Evolutionary conservation across 2,888 invertebrate species (phyloP), one percentile per base, ranked within the genome.

Genomic region (Campoplex nolae): DNA sequence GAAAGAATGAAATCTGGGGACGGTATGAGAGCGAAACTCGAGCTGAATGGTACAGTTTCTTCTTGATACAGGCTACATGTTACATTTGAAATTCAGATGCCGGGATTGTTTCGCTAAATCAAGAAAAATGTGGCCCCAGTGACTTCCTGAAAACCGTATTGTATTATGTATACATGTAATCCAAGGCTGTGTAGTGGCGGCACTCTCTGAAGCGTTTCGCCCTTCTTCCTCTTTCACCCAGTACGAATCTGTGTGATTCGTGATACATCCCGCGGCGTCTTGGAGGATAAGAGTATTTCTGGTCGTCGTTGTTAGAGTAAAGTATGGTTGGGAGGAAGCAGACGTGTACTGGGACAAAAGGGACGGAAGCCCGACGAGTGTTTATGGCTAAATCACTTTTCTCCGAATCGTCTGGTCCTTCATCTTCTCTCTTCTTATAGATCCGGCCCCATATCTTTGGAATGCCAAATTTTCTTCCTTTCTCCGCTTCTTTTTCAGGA

Each of bases 41-140:
- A 73, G 79, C 68, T 48, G 82, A 83, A 80, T 82, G 82, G 58
- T 67, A 70, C 45, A 70, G 78, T 73, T 84, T 83, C 67, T 58
- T 70, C 54, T 35, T 51, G 48, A 67, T 71, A 70, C 74, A 75
- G 76, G 76, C 84, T 62, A 45, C 76, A 62, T 35, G 38, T 68
- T 84, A 83, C 88, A 92, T 92, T 92, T 93, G 91, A 93, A 93
- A 93, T 93, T 93, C 92, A 92, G 91, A 93, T 92, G 90, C 90
- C 85, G 87, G 92, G 92, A 93, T 93, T 93, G 93, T 93, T 93
- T 92, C 90, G 91, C 89, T 90, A 92, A 93, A 93, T 93, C 93
- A 93, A 93, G 93, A 93, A 90, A 93, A 93, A 93, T 92, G 92
- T 90, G 90, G 89, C 92, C 93, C 92, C 89, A 89, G 91, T 90